phyloP scores from a whole-genome alignment of 2,888 invertebrate genomes.

The Mythimna pallens region DNA sequence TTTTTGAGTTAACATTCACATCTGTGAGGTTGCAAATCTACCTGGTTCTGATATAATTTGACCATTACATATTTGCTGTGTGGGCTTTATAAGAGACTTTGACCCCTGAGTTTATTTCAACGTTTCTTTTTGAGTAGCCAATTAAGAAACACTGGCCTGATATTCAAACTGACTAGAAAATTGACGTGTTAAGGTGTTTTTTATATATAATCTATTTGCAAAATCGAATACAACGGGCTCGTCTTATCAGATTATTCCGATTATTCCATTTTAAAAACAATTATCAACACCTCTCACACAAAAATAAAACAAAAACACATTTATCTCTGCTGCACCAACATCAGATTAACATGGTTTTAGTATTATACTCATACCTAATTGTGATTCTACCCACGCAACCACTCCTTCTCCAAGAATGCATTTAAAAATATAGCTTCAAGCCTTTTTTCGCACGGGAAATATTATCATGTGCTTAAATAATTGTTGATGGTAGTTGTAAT shows the following conservation, averaged over 20 bases:
- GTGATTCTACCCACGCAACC: conserved; percentile 81
- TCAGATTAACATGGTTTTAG: conserved; percentile 72
- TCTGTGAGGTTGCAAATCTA: too few species aligned
- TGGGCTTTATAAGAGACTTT: too few species aligned
- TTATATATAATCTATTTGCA: too few species aligned
- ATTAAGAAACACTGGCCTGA: too few species aligned
- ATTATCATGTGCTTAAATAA: conserved; percentile 78
- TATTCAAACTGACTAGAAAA: too few species aligned
- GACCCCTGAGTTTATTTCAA: too few species aligned
- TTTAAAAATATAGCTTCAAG: conserved; percentile 80
- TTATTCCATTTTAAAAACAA: background rate
- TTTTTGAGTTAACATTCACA: too few species aligned
- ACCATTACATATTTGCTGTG: too few species aligned
- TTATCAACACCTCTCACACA: conserved; percentile 47
- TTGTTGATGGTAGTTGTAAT: conserved; percentile 70
- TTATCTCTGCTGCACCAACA: conserved; percentile 72
- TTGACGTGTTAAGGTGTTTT: too few species aligned
- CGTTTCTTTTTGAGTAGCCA: too few species aligned
- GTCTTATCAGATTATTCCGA: background rate
- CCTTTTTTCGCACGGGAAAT: conserved; percentile 82
- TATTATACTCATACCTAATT: conserved; percentile 75
- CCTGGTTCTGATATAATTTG: too few species aligned
- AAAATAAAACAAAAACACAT: conserved; percentile 49
- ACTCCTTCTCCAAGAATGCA: conserved; percentile 81
- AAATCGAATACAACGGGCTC: too few species aligned